These are phyloP conservation scores for Leucozona laternaria DNA, from an alignment of 2,888 invertebrate genomes.

Conservation along the genomic window DNA sequence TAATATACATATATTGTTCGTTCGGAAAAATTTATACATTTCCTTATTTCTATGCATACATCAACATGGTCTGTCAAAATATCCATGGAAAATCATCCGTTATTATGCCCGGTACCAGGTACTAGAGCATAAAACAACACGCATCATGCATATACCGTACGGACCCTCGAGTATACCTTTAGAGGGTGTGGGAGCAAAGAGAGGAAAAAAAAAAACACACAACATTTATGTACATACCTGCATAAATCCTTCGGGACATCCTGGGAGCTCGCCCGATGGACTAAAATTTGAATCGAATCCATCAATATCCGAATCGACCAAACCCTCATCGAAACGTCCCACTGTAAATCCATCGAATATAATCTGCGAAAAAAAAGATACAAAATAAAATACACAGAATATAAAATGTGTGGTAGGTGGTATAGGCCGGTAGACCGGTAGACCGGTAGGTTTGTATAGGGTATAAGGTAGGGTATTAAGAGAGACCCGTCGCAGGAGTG, in stretches of 20 bases:
- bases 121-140: slow-evolving; percentile 7
- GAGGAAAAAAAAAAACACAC: background rate
- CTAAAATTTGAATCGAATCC: slow-evolving; percentile 83
- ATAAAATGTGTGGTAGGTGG: slow-evolving; percentile 12
- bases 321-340: slow-evolving; percentile 90
- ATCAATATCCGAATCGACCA: slow-evolving; percentile 83
- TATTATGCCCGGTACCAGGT: background rate
- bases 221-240: slow-evolving; percentile 86
- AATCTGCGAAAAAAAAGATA: slow-evolving; percentile 84
- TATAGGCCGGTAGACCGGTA: background rate
- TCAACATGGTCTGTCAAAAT: slow-evolving; percentile 55
- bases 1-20: slow-evolving; percentile 41
- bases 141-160: background rate
- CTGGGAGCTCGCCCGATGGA: slow-evolving; percentile 87
- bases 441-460: background rate
- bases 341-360: slow-evolving; percentile 95
- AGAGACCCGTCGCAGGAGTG: background rate
- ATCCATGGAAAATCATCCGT: slow-evolving; percentile 52
- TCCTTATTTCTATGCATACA: slow-evolving; percentile 22
- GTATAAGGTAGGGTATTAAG: slow-evolving; percentile 2
- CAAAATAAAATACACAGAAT: slow-evolving; percentile 28
- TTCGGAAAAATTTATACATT: slow-evolving; percentile 19
- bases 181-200: background rate
- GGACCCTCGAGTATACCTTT: background rate
- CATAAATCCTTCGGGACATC: slow-evolving; percentile 95